These are phyloP conservation scores for Myripristis jacobus DNA, from an alignment of 2,797 vertebrate species.

Conservation along the genomic window DNA sequence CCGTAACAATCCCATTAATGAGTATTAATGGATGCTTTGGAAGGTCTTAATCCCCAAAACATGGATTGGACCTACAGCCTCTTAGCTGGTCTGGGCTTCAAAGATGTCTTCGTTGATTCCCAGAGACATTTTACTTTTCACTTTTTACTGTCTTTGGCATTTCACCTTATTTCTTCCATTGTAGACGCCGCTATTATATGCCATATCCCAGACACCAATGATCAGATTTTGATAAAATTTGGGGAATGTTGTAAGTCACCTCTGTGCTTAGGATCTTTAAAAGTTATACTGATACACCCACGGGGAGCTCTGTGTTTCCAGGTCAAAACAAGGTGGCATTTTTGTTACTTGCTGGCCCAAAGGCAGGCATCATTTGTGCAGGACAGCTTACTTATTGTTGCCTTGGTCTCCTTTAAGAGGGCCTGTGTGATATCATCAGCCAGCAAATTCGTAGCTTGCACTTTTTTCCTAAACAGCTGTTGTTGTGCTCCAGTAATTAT, in stretches of 20 bases:
- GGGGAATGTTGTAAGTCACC: no score
- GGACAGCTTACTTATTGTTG: slow-evolving; percentile 11
- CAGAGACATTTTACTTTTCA: slow-evolving; percentile 38
- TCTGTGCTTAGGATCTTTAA: no score
- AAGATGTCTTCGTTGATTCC: slow-evolving; percentile 57
- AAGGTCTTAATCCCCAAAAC: slow-evolving; percentile 60
- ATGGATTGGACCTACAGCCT: slow-evolving; percentile 57
- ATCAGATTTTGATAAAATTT: not conserved
- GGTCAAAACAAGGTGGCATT: slow-evolving; percentile 3
- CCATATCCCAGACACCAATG: not conserved
- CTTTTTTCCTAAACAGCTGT: slow-evolving; percentile 33
- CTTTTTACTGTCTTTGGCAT: slow-evolving; percentile 37
- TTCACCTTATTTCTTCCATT: slow-evolving; percentile 6
- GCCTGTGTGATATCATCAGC: not conserved
- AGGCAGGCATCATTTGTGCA: not conserved
- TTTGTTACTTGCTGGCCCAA: not conserved
- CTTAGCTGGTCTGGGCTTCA: slow-evolving; percentile 48
- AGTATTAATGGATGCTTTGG: slow-evolving; percentile 70
- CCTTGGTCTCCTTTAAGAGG: not conserved
- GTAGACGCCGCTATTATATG: not conserved
- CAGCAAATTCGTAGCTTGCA: slow-evolving; percentile 1
- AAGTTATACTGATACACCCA: no score
- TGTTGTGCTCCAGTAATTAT: slow-evolving; percentile 46
- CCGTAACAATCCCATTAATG: slow-evolving; percentile 70
- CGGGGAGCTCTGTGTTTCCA: not conserved